A percentile compares a stretch with the other conserved stretches of the same genome.
These are phyloP conservation scores for Sthenelais limicola DNA, from an alignment of 2,888 invertebrate genomes.

Conservation along the genomic window DNA sequence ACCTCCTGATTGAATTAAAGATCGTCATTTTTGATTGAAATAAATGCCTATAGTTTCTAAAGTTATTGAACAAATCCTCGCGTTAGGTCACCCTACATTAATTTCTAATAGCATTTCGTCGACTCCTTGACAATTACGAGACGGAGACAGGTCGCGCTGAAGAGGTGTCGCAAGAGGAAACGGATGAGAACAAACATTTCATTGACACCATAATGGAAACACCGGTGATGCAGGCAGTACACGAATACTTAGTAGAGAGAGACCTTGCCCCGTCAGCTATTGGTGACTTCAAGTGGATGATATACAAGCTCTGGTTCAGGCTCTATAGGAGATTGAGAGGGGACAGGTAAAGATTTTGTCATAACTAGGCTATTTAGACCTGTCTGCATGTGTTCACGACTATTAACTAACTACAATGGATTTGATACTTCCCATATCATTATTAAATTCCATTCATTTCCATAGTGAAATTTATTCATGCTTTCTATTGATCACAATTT, in stretches of 20 bases:
- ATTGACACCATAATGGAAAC: conserved; percentile 68
- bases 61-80: too few species aligned
- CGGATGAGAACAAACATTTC: conserved; percentile 66
- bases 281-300: conserved; percentile 62
- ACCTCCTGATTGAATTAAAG: too few species aligned
- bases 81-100: neutral
- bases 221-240: conserved; percentile 69
- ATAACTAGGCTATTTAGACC: too few species aligned
- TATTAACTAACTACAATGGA: too few species aligned
- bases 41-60: too few species aligned
- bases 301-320: conserved; percentile 71
- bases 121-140: conserved; percentile 71
- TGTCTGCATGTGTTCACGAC: too few species aligned
- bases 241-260: conserved; percentile 64
- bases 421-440: too few species aligned
- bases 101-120: conserved; percentile 66
- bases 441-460: too few species aligned
- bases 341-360: conserved; percentile 62
- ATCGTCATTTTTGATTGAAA: too few species aligned
- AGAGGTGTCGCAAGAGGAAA: conserved; percentile 65
- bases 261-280: conserved; percentile 58
- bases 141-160: conserved; percentile 64
- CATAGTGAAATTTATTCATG: too few species aligned
- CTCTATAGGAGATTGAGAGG: conserved; percentile 63
- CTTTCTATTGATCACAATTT: too few species aligned